Evolutionary conservation across 2,888 invertebrate species (phyloP).

Genomic region (Apamea anceps): DNA sequence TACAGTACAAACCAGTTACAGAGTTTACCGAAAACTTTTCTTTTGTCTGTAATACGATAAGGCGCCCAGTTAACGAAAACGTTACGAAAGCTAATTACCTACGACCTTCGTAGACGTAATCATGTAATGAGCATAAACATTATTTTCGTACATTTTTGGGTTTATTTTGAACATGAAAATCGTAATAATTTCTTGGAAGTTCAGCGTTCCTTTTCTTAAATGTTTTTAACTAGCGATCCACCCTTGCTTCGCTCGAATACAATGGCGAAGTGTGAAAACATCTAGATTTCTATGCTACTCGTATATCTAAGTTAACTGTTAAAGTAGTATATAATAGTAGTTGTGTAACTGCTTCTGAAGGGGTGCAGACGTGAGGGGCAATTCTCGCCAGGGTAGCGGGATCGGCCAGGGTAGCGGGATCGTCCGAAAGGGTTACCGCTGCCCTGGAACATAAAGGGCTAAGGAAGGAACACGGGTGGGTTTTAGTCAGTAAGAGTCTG

Average conservation of each 20-base stretch:
- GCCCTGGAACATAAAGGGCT: too few relatives aligned
- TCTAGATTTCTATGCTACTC: not conserved
- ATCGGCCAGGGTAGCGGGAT: too few relatives aligned
- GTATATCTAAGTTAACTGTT: not conserved
- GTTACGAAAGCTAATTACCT: constrained; percentile 59
- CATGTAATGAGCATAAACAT: constrained; percentile 28
- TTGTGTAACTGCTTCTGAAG: too few relatives aligned
- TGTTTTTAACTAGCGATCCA: not conserved
- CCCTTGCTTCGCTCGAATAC: not conserved
- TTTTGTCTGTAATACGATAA: constrained; percentile 58
- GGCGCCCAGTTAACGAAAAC: constrained; percentile 55
- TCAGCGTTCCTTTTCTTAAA: not conserved
- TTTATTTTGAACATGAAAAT: constrained; percentile 5
- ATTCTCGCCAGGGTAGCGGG: too few relatives aligned
- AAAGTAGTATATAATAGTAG: too few relatives aligned
- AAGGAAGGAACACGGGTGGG: too few relatives aligned
- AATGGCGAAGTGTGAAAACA: not conserved
- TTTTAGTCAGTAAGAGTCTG: too few relatives aligned
- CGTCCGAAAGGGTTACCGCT: too few relatives aligned
- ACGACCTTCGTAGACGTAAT: constrained; percentile 40
- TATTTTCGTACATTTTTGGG: constrained; percentile 8
- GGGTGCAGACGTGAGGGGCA: too few relatives aligned
- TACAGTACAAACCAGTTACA: constrained; percentile 33
- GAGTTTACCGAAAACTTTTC: constrained; percentile 51
- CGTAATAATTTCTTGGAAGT: not conserved